phyloP scores from a whole-genome alignment of 2,797 vertebrate species.

The Paratrypauchen microcephalus region DNA sequence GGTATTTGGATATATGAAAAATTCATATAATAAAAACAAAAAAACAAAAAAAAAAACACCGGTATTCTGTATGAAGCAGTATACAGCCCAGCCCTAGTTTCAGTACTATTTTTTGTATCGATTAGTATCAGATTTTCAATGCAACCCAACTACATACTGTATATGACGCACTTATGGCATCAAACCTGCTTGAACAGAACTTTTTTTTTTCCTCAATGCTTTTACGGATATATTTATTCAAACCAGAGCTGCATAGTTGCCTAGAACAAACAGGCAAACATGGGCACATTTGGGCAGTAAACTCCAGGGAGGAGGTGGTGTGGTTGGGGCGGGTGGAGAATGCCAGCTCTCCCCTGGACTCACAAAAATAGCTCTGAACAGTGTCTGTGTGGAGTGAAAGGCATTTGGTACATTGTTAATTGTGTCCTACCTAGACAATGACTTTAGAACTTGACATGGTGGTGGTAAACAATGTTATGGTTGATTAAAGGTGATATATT shows the following conservation, averaged over 20 bases:
- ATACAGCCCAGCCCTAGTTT: too few relatives aligned
- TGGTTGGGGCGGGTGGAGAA: conserved; percentile 40
- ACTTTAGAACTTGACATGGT: neutral
- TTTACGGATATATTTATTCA: conserved; percentile 50
- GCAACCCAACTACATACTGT: too few relatives aligned
- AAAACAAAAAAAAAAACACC: too few relatives aligned
- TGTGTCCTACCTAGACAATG: neutral
- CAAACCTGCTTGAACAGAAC: conserved; percentile 23
- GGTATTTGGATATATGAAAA: too few relatives aligned
- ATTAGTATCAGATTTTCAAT: too few relatives aligned
- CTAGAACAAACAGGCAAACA: conserved; percentile 52
- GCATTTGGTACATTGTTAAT: conserved; percentile 8
- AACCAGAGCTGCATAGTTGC: conserved; percentile 52
- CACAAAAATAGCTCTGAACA: conserved; percentile 60
- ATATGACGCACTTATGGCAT: neutral
- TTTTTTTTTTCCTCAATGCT: conserved; percentile 39
- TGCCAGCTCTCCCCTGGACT: conserved; percentile 43
- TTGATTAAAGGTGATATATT: neutral
- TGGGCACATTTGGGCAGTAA: conserved; percentile 13
- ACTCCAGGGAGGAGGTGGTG: conserved; percentile 46
- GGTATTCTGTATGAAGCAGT: too few relatives aligned
- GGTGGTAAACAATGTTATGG: neutral
- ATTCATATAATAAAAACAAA: too few relatives aligned
- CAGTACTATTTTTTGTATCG: too few relatives aligned
- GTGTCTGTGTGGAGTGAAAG: conserved; percentile 32